A percentile compares a stretch with the other conserved stretches of the same genome.
These are phyloP conservation scores for Emydocephalus ijimae DNA, from an alignment of 2,113 vertebrate genomes.

Conservation along the genomic window DNA sequence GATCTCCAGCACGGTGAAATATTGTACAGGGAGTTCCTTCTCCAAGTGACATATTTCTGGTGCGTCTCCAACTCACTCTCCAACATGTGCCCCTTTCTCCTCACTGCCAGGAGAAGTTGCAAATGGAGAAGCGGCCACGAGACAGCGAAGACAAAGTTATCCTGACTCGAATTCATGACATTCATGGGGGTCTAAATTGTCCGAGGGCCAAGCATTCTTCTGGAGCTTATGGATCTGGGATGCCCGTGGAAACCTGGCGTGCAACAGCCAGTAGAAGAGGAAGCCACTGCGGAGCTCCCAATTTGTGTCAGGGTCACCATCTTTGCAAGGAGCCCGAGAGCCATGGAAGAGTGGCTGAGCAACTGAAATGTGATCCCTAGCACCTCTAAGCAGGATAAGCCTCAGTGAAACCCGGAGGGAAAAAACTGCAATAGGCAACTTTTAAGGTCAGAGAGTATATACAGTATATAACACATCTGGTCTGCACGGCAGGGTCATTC, in stretches of 20 bases:
- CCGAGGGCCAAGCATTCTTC: background rate
- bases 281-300: background rate
- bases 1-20: background rate
- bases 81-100: background rate
- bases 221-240: no score
- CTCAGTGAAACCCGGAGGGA: background rate
- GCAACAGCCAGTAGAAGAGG: background rate
- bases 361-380: background rate
- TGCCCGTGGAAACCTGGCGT: background rate
- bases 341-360: background rate
- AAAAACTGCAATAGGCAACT: background rate
- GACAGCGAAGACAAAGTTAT: background rate
- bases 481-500: background rate
- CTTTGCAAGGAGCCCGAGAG: background rate
- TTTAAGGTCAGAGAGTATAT: background rate
- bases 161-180: background rate
- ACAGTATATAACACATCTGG: background rate
- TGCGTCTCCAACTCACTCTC: background rate
- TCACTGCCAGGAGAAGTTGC: background rate
- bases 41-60: background rate
- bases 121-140: background rate
- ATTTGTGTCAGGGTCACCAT: background rate
- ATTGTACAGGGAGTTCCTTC: slow-evolving; percentile 8
- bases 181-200: background rate
- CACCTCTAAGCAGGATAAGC: background rate